phyloP scores from a whole-genome alignment of 2,113 vertebrate genomes.

The Rhabdornis inornatus region DNA sequence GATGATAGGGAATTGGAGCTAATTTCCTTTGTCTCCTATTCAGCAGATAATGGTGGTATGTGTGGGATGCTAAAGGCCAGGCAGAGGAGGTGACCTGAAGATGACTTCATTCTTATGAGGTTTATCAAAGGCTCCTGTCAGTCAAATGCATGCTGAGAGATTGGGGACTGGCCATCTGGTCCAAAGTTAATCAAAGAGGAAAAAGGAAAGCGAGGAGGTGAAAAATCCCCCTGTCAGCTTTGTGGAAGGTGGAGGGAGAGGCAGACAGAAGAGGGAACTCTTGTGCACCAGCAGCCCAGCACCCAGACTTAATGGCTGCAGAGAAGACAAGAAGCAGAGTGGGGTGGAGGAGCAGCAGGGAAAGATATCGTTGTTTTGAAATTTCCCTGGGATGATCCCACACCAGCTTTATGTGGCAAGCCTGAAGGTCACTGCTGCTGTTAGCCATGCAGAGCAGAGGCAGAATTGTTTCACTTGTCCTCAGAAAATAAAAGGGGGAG shows the following conservation, averaged over 20 bases:
- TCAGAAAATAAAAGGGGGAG: constrained; percentile 25
- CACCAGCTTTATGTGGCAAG: constrained; percentile 48
- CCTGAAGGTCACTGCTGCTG: constrained; percentile 73
- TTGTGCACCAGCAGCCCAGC: neutral
- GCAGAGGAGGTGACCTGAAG: constrained; percentile 78
- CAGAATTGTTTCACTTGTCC: neutral
- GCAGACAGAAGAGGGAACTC: constrained; percentile 5
- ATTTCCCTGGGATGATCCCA: constrained; percentile 50
- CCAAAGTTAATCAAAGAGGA: constrained; percentile 85
- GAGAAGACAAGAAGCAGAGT: fast-evolving
- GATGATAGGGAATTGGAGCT: constrained; percentile 72
- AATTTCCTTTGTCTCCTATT: constrained; percentile 86
- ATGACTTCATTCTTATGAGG: constrained; percentile 83
- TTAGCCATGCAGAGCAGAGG: constrained; percentile 35
- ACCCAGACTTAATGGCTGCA: neutral
- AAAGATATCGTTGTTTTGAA: neutral
- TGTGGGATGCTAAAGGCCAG: constrained; percentile 74
- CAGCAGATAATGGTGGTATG: constrained; percentile 81
- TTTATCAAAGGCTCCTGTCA: constrained; percentile 93
- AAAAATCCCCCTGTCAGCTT: constrained; percentile 71
- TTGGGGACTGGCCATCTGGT: constrained; percentile 93
- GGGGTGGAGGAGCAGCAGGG: neutral
- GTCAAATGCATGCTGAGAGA: constrained; percentile 93
- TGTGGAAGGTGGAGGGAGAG: constrained; percentile 63
- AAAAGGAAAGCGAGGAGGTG: constrained; percentile 79